phyloP scores from a whole-genome alignment of 2,888 invertebrate genomes.

The Aleiodes alternator region DNA sequence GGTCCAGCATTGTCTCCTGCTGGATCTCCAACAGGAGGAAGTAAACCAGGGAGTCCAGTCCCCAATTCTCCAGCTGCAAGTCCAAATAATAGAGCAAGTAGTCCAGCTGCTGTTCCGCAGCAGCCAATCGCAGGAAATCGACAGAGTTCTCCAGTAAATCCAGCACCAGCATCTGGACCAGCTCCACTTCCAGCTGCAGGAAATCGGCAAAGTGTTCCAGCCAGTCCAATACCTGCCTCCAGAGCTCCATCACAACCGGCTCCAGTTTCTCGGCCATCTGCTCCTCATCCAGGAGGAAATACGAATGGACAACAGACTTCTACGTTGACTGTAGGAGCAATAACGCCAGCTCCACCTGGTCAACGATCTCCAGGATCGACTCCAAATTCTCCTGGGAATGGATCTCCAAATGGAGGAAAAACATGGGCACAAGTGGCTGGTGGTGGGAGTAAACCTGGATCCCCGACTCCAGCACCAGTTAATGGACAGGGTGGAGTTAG shows the following conservation, averaged over 20 bases:
- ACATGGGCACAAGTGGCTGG: slow-evolving; percentile 66
- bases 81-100: slow-evolving; percentile 5
- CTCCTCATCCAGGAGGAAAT: slow-evolving; percentile 42
- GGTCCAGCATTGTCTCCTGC: slow-evolving; percentile 57
- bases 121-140: background rate
- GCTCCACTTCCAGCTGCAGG: background rate
- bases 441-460: slow-evolving; percentile 58
- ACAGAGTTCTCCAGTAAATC: background rate
- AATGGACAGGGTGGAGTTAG: slow-evolving; percentile 25
- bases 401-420: slow-evolving; percentile 55
- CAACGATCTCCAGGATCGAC: background rate
- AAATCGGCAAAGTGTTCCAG: slow-evolving; percentile 7
- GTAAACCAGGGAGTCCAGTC: slow-evolving; percentile 1
- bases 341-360: slow-evolving; percentile 5
- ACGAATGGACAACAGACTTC: slow-evolving; percentile 1
- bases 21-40: background rate
- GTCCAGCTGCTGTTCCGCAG: slow-evolving; percentile 34
- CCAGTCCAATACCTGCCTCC: background rate
- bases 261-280: slow-evolving; percentile 41
- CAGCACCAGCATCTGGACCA: background rate
- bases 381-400: slow-evolving; percentile 37
- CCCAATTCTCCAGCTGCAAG: slow-evolving; percentile 14
- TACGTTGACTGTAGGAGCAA: slow-evolving; percentile 10
- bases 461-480: slow-evolving; percentile 54
- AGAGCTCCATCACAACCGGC: slow-evolving; percentile 32